Evolutionary conservation across 2,888 invertebrate genomes (phyloP).

Genomic region (Brassicogethes aeneus): DNA sequence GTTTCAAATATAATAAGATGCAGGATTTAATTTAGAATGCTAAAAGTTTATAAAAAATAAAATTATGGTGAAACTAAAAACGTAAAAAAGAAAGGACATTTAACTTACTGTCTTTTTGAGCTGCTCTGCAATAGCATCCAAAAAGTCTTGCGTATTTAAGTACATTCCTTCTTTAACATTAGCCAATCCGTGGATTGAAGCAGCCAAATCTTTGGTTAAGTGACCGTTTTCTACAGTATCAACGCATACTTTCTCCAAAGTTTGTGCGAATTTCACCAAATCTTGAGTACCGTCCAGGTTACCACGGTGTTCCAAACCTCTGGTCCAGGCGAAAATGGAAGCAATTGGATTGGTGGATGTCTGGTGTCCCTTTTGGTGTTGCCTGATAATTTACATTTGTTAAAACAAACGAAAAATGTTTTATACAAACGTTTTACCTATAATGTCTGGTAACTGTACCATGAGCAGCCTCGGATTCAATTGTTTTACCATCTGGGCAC

Average conservation of each 20-base stretch:
- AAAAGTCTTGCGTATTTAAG: slow-evolving; percentile 77
- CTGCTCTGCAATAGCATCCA: slow-evolving; percentile 69
- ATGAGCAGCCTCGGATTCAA: slow-evolving; percentile 88
- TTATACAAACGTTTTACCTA: slow-evolving; percentile 37
- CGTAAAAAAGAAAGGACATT: too few species aligned
- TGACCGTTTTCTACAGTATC: slow-evolving; percentile 74
- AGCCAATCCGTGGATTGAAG: slow-evolving; percentile 74
- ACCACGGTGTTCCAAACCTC: slow-evolving; percentile 75
- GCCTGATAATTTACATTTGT: slow-evolving; percentile 44
- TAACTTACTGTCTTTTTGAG: slow-evolving; percentile 41
- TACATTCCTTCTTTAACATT: slow-evolving; percentile 77
- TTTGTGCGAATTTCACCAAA: slow-evolving; percentile 60
- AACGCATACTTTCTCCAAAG: slow-evolving; percentile 74
- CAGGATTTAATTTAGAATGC: background rate
- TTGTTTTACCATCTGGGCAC: slow-evolving; percentile 81
- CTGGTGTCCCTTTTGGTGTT: slow-evolving; percentile 76
- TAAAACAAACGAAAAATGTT: slow-evolving; percentile 26
- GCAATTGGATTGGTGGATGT: slow-evolving; percentile 90
- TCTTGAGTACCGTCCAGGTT: slow-evolving; percentile 71
- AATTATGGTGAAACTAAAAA: too few species aligned
- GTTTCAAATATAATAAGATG: background rate
- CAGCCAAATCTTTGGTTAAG: slow-evolving; percentile 78
- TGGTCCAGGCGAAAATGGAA: slow-evolving; percentile 86
- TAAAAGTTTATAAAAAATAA: background rate
- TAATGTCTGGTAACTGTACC: slow-evolving; percentile 88